Evolutionary conservation across 2,113 vertebrate species (phyloP).

Genomic region (Centropus unirufus): DNA sequence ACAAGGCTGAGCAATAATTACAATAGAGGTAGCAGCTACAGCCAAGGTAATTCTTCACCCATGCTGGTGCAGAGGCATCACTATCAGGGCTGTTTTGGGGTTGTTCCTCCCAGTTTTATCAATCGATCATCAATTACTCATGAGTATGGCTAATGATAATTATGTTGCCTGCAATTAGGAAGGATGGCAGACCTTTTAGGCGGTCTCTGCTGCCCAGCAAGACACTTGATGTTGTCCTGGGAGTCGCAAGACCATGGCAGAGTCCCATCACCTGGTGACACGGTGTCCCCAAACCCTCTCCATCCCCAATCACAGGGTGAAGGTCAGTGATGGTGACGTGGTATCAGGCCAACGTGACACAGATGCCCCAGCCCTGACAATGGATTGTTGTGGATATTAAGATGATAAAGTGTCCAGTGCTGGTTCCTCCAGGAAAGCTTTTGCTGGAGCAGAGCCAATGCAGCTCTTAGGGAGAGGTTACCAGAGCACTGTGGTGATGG

Average conservation of each 20-base stretch:
- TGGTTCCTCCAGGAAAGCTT: not conserved
- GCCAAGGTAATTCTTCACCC: not conserved
- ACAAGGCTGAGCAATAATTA: conserved; percentile 2
- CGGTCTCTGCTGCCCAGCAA: fast-evolving
- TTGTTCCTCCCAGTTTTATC: not conserved
- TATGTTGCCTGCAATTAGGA: fast-evolving
- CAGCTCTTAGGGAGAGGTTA: not conserved
- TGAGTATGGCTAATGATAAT: not conserved
- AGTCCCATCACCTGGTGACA: not conserved
- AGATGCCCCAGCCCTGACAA: not conserved
- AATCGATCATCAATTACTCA: not conserved
- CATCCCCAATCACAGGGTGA: fast-evolving
- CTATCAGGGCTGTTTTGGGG: not conserved
- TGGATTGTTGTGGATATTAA: not conserved
- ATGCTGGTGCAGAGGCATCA: not conserved
- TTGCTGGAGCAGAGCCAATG: not conserved
- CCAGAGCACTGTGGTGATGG: not conserved
- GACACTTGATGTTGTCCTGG: not conserved
- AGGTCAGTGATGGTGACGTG: fast-evolving
- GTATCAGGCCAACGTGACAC: fast-evolving
- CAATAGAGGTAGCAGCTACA: fast-evolving
- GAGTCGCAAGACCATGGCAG: fast-evolving
- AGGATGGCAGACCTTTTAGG: not conserved
- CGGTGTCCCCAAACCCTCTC: not conserved
- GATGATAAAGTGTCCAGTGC: not conserved